Base-by-base conservation (phyloP, 92 coral and sea anemone genomes). In the Porites cylindrica region DNA sequence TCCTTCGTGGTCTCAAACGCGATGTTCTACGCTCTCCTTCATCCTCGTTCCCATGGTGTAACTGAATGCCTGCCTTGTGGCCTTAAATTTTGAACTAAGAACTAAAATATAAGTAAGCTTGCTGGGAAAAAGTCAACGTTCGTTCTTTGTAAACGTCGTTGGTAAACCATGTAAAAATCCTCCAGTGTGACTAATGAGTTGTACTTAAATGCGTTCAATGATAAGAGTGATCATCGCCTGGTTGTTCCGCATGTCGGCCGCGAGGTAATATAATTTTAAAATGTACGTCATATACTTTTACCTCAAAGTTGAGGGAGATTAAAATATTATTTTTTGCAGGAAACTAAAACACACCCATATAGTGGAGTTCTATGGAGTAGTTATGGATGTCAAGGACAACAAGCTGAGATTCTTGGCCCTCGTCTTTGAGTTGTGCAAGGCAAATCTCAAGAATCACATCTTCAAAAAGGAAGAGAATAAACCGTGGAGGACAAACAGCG, bases 371-470 rank as follows among this genome's bases (percentile, higher is more conserved):
- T 67, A 68, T 67, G 76, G 85, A 52, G 76, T 67, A 13, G 76
- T 29, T 76, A 81, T 81, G 29, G 53, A 81, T 29, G 77, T 81
- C 26, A 18, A 68, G 0, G 50, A 53, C 11, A 53, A 58, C 52
- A 1, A 69, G 26, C 85, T 68, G 13, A 9, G 4, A 3, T 81
- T 76, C 52, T 29, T 81, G 75, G 66, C 52, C 1, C 26, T 81
- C 12, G 85, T 81, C 65, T 81, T 81, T 17, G 85, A 81, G 8
- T 32, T 67, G 52, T 81, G 85, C 76, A n/a, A 14, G 12, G 66
- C 18, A 12, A 81, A 77, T 54, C 76, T 81, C 29, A 69, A 52
- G 52, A 26, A 52, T 51, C 75, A 54, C 50, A 81, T 81, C 76
- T 81, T 81, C 26, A 29, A 69, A 10, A 52, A 81, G 66, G 51